Base-by-base conservation (phyloP, 1,140 invertebrate species). In the Drosophila pruinosa region DNA sequence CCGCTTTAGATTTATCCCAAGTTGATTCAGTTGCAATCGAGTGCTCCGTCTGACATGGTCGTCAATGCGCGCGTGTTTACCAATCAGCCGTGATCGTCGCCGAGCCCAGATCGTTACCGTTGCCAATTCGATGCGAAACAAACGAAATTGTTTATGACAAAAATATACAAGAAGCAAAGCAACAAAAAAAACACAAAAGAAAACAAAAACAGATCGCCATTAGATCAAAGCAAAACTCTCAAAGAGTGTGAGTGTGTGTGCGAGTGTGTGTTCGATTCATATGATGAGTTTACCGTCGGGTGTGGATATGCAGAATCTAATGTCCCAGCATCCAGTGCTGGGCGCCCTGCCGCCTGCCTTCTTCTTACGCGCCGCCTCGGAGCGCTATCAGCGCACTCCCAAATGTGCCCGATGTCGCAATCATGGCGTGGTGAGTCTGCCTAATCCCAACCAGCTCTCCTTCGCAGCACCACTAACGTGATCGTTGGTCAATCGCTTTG, bases 361-460 rank as follows among this genome's bases (percentile, higher is more conserved):
- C 89, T 97, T 97, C 90, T 92, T 98, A 69, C 93, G 97, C 72
- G 95, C 97, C 39, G 94, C 94, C 78, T 96, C 96, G 15, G 98
- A 99, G 91, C 93, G 98, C 78, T 99, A 98, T 92, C 97, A 98
- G 92, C 92, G 99, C 68, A 99, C 98, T 21, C 99, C 99, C n/a
- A 99, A 99, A 92, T 99, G 98, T 93, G 98, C 99, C 38, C 94
- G 99, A 52, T 99, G 98, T 92, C 93, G 98, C 47, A 99, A 99
- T 93, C 99, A 99, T 93, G 98, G 98, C 63, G 97, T 99, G 58
- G 98, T 99, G 43, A 63, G 91, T 89, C 4, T 7, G 22, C 21
- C 36, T 17, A 34, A 19, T 36, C 10, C 10, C 6, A 6, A 28
- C 14, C 8, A 14, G 41, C 12, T 19, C 41, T 10, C 8, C n/a